phyloP scores from a whole-genome alignment of 2,888 invertebrate species.

The Ornithoptera priamus region DNA sequence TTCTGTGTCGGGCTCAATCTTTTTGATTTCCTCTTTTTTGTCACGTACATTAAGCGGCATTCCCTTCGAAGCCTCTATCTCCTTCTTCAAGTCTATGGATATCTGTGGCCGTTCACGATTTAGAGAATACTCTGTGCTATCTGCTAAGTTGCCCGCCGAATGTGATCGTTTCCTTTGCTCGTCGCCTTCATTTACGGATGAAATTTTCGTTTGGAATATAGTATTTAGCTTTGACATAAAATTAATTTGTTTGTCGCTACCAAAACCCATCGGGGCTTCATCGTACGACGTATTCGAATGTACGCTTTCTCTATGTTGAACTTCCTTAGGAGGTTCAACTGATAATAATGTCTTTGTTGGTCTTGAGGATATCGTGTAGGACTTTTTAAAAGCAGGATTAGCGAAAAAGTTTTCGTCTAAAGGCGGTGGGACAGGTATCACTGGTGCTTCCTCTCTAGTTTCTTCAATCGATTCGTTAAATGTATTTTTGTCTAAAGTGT shows the following conservation, averaged over 20 bases:
- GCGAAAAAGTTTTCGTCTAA: conserved; percentile 62
- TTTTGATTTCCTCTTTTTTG: conserved; percentile 44
- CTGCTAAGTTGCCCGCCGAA: conserved; percentile 60
- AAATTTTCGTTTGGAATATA: conserved; percentile 63
- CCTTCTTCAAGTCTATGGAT: conserved; percentile 63
- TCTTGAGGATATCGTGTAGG: conserved; percentile 45
- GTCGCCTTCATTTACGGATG: conserved; percentile 47
- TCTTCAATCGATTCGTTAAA: conserved; percentile 57
- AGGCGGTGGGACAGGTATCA: conserved; percentile 69
- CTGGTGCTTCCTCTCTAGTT: conserved; percentile 46
- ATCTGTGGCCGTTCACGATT: conserved; percentile 49
- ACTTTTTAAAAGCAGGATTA: conserved; percentile 43
- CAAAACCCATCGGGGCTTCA: conserved; percentile 46
- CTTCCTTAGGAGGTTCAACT: conserved; percentile 37
- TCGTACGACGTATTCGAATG: conserved; percentile 44
- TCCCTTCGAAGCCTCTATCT: conserved; percentile 51
- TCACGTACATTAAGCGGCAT: conserved; percentile 51
- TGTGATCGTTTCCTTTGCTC: conserved; percentile 60
- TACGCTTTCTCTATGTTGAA: conserved; percentile 41
- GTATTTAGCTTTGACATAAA: conserved; percentile 70
- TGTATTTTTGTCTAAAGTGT: conserved; percentile 61
- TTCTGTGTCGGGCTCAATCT: conserved; percentile 32
- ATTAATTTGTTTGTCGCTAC: conserved; percentile 50
- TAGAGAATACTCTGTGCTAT: conserved; percentile 45
- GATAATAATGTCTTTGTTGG: conserved; percentile 34